Evolutionary conservation across 2,888 invertebrate species (phyloP), one percentile per base, ranked within the genome.

Genomic region (Seira sanloemensis): DNA sequence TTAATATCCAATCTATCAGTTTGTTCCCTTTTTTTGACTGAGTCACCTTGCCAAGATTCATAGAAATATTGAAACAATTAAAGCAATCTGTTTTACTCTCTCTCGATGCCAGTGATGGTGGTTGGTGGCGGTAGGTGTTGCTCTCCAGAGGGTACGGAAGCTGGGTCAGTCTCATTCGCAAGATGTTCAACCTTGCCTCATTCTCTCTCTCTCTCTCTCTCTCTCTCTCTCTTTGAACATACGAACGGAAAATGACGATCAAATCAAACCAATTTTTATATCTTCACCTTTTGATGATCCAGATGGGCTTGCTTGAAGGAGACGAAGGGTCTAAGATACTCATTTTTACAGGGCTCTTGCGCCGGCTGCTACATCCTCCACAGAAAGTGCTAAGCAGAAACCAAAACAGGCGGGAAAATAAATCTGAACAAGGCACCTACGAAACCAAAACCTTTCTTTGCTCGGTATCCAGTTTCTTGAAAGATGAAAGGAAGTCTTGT

Each of bases 1-100:
- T n/a, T 25, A 67, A 67, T 67, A 67, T 69, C 27, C 50, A 46
- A 71, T 71, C 71, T 50, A 71, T 71, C 37, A 46, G 50, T 50
- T 18, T 37, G 7, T 71, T 21, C 19, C 37, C 2, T 71, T 50
- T 50, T 71, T 46, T n/a, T 73, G 67, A 67, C 5, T n/a, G 12
- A 37, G 37, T 37, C 37, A 37, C 37, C 37, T 9, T 12, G 12
- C 37, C 7, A 37, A 37, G 12, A 12, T 9, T 37, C 12, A 37
- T 37, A 12, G 37, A 37, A 37, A 12, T 37, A 12, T 12, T 37
- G 37, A 37, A 37, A 37, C 37, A 37, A 37, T 37, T 37, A 37
- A 37, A 37, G n/a, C 37, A 37, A 37, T 37, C 37, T 37, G 37
- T 37, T 37, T n/a, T n/a, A n/a, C n/a, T n/a, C n/a, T n/a, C n/a